These are phyloP conservation scores for Seira sanloemensis DNA, from an alignment of 2,888 invertebrate genomes.

Conservation along the genomic window DNA sequence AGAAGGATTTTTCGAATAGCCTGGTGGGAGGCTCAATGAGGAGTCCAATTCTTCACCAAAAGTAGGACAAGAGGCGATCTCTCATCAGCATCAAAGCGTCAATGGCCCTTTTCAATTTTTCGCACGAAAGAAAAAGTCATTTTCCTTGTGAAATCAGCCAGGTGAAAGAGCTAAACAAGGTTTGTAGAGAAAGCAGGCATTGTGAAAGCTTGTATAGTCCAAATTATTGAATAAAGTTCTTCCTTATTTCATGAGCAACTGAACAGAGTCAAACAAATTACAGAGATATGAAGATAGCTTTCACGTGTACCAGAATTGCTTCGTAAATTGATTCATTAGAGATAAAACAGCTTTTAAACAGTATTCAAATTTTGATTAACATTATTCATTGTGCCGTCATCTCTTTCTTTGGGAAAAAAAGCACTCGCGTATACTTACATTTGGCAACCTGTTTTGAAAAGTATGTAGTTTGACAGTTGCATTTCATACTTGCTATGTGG, in stretches of 20 bases:
- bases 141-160: background rate
- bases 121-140: background rate
- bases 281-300: background rate
- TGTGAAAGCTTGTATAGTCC: background rate
- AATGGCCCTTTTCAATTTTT: constrained; percentile 7
- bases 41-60: background rate
- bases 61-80: constrained; percentile 39
- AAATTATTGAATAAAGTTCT: background rate
- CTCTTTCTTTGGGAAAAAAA: too few relatives aligned
- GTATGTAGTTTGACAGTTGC: background rate
- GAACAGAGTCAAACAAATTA: too few relatives aligned
- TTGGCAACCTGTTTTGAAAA: background rate
- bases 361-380: too few relatives aligned
- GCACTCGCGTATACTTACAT: too few relatives aligned
- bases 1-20: background rate
- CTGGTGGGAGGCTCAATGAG: background rate
- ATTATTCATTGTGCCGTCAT: too few relatives aligned
- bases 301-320: background rate
- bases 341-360: too few relatives aligned
- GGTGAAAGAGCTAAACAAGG: background rate
- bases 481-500: background rate
- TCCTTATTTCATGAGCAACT: background rate
- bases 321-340: background rate
- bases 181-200: background rate
- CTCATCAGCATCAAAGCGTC: background rate